Conservation (phyloP, 2,888 invertebrate species). For the Adelognathus sp. region DNA sequence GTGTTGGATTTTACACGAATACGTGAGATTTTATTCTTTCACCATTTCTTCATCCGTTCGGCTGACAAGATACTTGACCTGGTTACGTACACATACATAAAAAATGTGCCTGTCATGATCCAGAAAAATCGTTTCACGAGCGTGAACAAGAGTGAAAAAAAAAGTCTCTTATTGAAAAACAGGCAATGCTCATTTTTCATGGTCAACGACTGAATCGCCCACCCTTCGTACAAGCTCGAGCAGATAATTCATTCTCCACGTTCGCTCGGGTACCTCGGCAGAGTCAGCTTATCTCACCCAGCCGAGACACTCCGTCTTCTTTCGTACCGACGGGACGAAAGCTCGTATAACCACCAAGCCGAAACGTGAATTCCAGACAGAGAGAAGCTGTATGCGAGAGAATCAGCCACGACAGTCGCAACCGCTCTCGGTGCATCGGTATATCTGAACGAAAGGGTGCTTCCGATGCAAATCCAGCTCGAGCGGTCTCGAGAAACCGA, state of each 20-base stretch:
- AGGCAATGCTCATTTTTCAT: not conserved
- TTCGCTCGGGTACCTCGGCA: not conserved
- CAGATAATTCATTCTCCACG: conserved; percentile 22
- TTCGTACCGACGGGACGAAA: conserved; percentile 20
- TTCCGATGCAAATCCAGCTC: not conserved
- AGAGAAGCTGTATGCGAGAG: conserved; percentile 37
- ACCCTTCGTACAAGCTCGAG: not conserved
- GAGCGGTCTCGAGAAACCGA: not conserved
- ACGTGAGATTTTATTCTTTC: no score
- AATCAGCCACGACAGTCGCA: conserved; percentile 5
- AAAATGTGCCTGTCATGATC: no score
- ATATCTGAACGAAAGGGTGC: not conserved
- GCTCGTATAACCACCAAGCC: not conserved
- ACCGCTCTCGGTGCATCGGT: not conserved
- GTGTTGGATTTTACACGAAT: no score
- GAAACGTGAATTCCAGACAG: conserved; percentile 22
- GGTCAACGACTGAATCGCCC: not conserved
- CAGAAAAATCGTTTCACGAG: no score
- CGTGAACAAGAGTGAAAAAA: no score
- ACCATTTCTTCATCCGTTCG: no score
- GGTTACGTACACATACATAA: no score
- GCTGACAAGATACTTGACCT: no score
- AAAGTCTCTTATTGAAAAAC: not conserved
- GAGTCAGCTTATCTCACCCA: not conserved
- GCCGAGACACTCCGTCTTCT: conserved; percentile 30